These are phyloP conservation scores for Limnephilus rhombicus DNA, from an alignment of 2,888 invertebrate species.

Conservation along the genomic window DNA sequence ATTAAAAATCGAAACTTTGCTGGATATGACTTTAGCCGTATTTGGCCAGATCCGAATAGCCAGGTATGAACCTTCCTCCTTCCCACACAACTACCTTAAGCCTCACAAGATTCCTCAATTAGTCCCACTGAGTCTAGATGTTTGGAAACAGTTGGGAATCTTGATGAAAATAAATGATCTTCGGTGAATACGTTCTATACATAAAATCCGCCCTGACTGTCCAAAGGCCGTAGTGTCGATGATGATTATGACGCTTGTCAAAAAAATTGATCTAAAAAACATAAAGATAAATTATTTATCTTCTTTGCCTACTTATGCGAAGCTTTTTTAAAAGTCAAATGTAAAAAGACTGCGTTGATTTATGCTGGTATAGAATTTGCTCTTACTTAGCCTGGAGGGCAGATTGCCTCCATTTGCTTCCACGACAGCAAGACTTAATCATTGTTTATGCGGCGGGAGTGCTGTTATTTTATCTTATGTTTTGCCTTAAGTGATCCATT, in stretches of 20 bases:
- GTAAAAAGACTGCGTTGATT: not conserved
- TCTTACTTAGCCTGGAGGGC: not conserved
- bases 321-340: not conserved
- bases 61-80: no score
- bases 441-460: conserved; percentile 7
- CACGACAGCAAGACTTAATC: conserved; percentile 3
- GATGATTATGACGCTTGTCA: not conserved
- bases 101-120: no score
- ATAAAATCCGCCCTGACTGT: not conserved
- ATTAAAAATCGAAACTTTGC: no score
- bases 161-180: not conserved
- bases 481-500: conserved; percentile 42
- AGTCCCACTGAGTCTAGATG: no score
- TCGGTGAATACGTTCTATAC: not conserved
- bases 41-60: no score
- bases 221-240: not conserved
- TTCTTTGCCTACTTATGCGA: not conserved
- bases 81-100: no score
- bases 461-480: conserved; percentile 23
- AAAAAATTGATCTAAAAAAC: not conserved
- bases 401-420: not conserved
- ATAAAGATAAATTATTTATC: not conserved
- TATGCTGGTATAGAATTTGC: conserved; percentile 19
- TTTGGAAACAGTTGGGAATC: no score
- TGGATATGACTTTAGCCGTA: no score